phyloP scores from a whole-genome alignment of 2,113 vertebrate genomes.

The Rattus norvegicus region GRCr8 NC_086036.1:79555001-79555500 shows the following conservation, averaged over 20 bases:
- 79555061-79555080: not conserved
- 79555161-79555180: not conserved
- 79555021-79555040: not conserved
- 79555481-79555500: not conserved
- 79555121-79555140: not conserved
- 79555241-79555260: accelerated
- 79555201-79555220: not conserved
- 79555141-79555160: not conserved
- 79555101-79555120: not conserved
- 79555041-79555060: not conserved
- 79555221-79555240: too few relatives aligned
- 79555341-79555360: not conserved
- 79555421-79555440: slow-evolving; percentile 56
- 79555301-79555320: not conserved
- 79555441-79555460: not conserved
- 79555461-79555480: not conserved
- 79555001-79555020: not conserved
- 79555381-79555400: not conserved
- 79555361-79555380: not conserved
- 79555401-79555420: not conserved
- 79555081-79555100: too few relatives aligned
- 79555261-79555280: accelerated
- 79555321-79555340: not conserved
- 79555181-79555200: not conserved
- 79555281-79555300: not conserved